A percentile compares a stretch with the other conserved stretches of the same genome.
Conservation (phyloP, 1,140 invertebrate genomes). For the Camponotus pennsylvanicus region DNA sequence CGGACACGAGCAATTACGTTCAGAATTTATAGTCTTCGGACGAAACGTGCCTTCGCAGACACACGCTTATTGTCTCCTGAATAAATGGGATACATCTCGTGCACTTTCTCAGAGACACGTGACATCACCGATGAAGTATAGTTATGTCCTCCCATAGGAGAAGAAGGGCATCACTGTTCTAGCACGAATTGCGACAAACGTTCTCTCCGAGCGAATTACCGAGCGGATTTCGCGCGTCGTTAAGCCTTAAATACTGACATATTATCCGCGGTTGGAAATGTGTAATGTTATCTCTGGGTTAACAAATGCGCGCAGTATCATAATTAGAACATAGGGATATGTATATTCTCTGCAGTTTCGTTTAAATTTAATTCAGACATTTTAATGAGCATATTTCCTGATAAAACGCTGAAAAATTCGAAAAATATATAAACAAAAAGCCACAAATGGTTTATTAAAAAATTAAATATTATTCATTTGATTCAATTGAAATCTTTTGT, state of each 20-base stretch:
- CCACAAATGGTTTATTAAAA: not conserved
- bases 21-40: conserved; percentile 6
- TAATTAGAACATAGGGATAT: conserved; percentile 23
- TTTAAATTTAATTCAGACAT: conserved; percentile 31
- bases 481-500: not conserved
- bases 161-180: conserved; percentile 51
- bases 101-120: conserved; percentile 55
- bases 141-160: conserved; percentile 17
- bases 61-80: conserved; percentile 46
- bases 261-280: conserved; percentile 38
- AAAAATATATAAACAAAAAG: not conserved
- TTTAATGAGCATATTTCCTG: not conserved
- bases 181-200: conserved; percentile 23
- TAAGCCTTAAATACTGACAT: conserved; percentile 43
- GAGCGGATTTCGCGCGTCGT: conserved; percentile 47
- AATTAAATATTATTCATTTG: not conserved
- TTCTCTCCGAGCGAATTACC: conserved; percentile 40
- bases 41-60: conserved; percentile 8
- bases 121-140: conserved; percentile 19
- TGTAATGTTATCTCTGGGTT: conserved; percentile 34
- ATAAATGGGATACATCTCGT: conserved; percentile 47
- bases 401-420: not conserved
- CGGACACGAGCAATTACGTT: conserved; percentile 7
- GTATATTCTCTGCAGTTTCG: conserved; percentile 11
- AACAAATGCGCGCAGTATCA: conserved; percentile 25